These are phyloP conservation scores for Balaeniceps rex DNA, from an alignment of 2,113 vertebrate species.

Conservation along the genomic window DNA sequence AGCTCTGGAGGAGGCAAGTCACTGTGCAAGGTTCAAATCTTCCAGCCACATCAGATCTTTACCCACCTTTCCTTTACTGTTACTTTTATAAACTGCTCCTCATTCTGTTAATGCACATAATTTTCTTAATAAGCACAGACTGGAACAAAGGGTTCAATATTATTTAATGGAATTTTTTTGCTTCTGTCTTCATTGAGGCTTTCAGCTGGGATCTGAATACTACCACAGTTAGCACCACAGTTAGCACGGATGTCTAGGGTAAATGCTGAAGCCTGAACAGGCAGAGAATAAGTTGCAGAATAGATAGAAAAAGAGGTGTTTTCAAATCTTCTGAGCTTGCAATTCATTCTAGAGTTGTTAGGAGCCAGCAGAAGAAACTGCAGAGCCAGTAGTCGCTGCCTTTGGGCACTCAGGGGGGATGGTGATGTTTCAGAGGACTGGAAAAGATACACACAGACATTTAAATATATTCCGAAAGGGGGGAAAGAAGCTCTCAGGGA, in stretches of 20 bases:
- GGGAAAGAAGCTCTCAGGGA: neutral
- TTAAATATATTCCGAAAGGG: neutral
- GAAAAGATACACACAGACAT: neutral
- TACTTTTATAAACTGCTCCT: neutral
- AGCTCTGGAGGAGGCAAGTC: neutral
- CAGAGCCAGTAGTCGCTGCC: neutral
- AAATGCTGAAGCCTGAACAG: neutral
- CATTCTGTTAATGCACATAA: neutral
- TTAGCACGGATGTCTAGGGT: neutral
- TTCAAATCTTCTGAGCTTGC: neutral
- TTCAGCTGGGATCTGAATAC: neutral
- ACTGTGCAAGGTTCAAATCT: neutral
- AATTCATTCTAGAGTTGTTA: neutral
- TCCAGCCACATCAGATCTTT: neutral
- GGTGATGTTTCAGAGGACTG: neutral
- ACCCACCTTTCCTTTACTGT: neutral
- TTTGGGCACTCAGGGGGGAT: neutral
- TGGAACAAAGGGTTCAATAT: neutral
- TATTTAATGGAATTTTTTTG: neutral
- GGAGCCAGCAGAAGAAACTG: neutral
- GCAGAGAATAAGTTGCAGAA: neutral
- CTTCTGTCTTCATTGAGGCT: neutral
- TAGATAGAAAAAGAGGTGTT: neutral
- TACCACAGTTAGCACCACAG: neutral
- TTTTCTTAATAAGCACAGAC: neutral